These are phyloP conservation scores for Patella caerulea DNA, from an alignment of 2,888 invertebrate species.

Conservation along the genomic window DNA sequence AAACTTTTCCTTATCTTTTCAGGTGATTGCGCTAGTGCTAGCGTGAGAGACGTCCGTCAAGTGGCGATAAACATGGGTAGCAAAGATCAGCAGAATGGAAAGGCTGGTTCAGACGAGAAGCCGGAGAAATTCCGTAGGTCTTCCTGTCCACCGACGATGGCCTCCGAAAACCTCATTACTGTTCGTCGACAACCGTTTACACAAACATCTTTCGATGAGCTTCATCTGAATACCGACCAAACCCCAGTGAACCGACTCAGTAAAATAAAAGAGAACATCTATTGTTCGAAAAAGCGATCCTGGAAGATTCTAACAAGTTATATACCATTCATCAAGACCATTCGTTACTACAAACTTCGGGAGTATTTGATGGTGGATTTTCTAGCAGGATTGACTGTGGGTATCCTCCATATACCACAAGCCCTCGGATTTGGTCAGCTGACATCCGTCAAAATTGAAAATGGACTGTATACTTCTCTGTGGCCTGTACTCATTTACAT, in stretches of 20 bases:
- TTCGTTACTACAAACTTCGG: conserved; percentile 62
- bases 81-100: too few relatives aligned
- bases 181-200: conserved; percentile 45
- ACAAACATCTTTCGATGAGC: conserved; percentile 57
- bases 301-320: conserved; percentile 54
- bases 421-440: conserved; percentile 64
- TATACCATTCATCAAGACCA: conserved; percentile 58
- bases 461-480: conserved; percentile 64
- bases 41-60: too few relatives aligned
- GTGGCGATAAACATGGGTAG: too few relatives aligned
- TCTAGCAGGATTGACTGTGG: conserved; percentile 66
- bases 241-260: conserved; percentile 34
- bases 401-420: conserved; percentile 69
- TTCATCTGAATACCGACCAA: conserved; percentile 46
- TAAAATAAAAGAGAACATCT: conserved; percentile 42
- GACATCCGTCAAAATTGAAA: conserved; percentile 61
- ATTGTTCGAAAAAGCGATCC: conserved; percentile 51
- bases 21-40: too few relatives aligned
- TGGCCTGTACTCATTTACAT: conserved; percentile 65
- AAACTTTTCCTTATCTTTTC: too few relatives aligned
- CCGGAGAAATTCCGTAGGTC: conserved; percentile 41
- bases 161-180: conserved; percentile 42
- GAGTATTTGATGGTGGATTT: conserved; percentile 59
- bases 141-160: conserved; percentile 43
- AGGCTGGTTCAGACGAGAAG: too few relatives aligned